These are phyloP conservation scores for Gambelia wislizenii DNA, from an alignment of 2,797 vertebrate species.

Conservation along the genomic window DNA sequence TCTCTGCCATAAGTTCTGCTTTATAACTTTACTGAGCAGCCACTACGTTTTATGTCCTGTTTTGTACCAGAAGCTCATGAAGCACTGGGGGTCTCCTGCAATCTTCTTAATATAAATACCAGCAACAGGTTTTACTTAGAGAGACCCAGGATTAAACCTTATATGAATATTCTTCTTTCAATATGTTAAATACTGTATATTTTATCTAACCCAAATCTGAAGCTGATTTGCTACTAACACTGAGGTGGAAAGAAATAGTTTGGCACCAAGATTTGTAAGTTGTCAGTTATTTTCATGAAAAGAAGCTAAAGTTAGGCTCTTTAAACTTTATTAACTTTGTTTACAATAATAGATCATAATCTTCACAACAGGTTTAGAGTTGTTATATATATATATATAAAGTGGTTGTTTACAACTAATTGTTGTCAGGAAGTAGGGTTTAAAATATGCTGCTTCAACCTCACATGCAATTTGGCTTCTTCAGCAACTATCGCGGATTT, in stretches of 20 bases:
- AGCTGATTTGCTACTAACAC: no score
- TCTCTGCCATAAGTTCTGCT: no score
- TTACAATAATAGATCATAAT: background rate
- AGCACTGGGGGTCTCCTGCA: no score
- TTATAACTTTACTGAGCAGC: no score
- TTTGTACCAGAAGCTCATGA: no score
- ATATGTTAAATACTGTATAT: no score
- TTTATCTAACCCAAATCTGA: no score
- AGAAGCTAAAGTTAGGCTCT: background rate
- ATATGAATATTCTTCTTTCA: background rate
- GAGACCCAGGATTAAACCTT: background rate
- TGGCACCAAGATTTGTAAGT: background rate
- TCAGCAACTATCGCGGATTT: slow-evolving; percentile 69
- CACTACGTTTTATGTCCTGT: no score
- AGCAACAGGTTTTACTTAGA: background rate
- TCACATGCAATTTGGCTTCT: slow-evolving; percentile 27
- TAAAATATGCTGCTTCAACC: slow-evolving; percentile 43
- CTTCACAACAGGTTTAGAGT: background rate
- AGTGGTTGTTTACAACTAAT: background rate
- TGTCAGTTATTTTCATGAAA: background rate
- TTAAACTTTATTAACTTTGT: slow-evolving; percentile 1
- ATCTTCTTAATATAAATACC: no score
- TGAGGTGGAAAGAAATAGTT: background rate
- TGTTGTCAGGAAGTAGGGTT: background rate
- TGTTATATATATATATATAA: background rate